Evolutionary conservation across 2,888 invertebrate genomes (phyloP), one percentile per base, ranked within the genome.

Genomic region (Drosophila imparisetae): DNA sequence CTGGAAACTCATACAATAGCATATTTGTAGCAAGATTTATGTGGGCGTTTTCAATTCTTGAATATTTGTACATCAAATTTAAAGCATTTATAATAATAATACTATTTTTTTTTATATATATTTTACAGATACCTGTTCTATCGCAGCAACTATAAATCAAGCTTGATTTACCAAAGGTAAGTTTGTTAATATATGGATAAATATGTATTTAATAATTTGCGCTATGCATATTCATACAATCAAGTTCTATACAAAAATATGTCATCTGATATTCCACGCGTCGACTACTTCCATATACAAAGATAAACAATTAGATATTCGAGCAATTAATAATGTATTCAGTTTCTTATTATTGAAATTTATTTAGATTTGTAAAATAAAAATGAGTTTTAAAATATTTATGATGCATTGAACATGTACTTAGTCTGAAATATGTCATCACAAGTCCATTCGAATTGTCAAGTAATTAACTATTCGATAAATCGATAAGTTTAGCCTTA

Each of bases 61-160:
- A 0, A 45, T 45, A 15, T 15, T 45, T 24, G 0, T 2, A 15
- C 2, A 2, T 21, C 13, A 7, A 7, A 30, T 18, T 36, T 29
- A 21, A 18, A 27, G 7, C 5, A 6, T 27, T 54, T 30, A 15
- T n/a, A 4, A 2, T 50, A 50, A 5, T 40, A n/a, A n/a, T 5
- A 2, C 13, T 15, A n/a, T 11, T 30, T 18, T 53, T 61, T 40
- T 3, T 8, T 1, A 27, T 29, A 8, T 61, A 0, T 54, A 30
- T 61, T 61, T 49, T 61, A 10, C 61, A 61, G 61, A 61, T 61
- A 61, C 40, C n/a, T 38, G 18, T 34, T 15, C n/a, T 34, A 24
- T 24, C 30, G 8, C 52, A 34, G 34, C 24, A 34, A 32, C 5
- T 27, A 11, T 4, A 13, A 29, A 10, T 15, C 29, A 15, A 21